A percentile compares a stretch with the other conserved stretches of the same genome.
These are phyloP conservation scores for Pediacus dermestoides DNA, from an alignment of 2,888 invertebrate species.

Conservation along the genomic window DNA sequence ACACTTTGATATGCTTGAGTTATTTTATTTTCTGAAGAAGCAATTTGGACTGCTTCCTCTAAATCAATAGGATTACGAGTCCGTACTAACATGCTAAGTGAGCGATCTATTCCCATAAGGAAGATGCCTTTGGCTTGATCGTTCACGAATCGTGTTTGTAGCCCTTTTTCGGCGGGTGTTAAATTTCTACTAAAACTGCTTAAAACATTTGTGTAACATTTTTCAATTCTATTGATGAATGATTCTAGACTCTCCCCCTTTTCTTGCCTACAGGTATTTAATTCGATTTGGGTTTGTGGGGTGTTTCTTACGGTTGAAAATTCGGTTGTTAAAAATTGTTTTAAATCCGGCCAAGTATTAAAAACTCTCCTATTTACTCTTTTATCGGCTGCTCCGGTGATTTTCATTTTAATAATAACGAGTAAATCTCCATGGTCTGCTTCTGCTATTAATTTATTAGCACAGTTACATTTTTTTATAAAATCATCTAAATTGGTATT, in stretches of 20 bases:
- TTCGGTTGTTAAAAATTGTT: not conserved
- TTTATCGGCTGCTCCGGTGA: too few relatives aligned
- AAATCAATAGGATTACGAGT: not conserved
- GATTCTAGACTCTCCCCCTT: not conserved
- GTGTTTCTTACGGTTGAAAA: not conserved
- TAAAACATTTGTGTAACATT: not conserved
- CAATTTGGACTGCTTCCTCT: not conserved
- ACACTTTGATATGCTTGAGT: too few relatives aligned
- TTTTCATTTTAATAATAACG: too few relatives aligned
- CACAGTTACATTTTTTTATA: too few relatives aligned
- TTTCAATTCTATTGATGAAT: constrained; percentile 3
- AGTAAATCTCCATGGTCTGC: too few relatives aligned
- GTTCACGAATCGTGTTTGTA: not conserved
- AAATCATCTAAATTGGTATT: too few relatives aligned
- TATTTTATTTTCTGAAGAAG: not conserved
- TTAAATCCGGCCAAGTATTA: constrained; percentile 1
- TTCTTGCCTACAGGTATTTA: not conserved
- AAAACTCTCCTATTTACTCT: too few relatives aligned
- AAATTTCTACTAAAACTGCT: not conserved
- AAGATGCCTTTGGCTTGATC: not conserved
- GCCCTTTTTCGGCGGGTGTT: not conserved
- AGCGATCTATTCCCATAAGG: not conserved
- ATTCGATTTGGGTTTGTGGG: not conserved
- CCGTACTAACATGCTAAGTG: not conserved
- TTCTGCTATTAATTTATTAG: too few relatives aligned